phyloP scores from a whole-genome alignment of 2,888 invertebrate genomes.

The Torymus texanus region DNA sequence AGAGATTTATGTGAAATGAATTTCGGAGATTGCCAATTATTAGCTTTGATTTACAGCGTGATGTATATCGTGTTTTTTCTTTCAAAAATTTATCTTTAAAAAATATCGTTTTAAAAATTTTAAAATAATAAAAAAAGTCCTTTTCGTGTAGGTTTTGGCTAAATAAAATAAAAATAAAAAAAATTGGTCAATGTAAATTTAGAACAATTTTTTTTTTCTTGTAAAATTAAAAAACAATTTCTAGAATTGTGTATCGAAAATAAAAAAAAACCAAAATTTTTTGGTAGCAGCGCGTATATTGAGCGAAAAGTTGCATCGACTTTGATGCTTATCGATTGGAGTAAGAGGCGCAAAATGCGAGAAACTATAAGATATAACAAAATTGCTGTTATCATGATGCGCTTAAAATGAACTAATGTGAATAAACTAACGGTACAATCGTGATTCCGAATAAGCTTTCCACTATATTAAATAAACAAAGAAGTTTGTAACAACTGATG shows the following conservation, averaged over 20 bases:
- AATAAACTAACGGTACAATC: constrained; percentile 4
- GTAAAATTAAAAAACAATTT: constrained; percentile 31
- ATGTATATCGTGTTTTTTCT: not conserved
- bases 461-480: constrained; percentile 18
- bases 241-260: constrained; percentile 27
- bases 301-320: constrained; percentile 4
- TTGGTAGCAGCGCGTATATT: constrained; percentile 32
- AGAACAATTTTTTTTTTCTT: constrained; percentile 24
- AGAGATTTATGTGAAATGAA: not conserved
- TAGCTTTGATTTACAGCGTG: constrained; percentile 1
- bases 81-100: not conserved
- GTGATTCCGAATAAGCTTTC: constrained; percentile 21
- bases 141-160: constrained; percentile 1
- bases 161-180: constrained; percentile 17
- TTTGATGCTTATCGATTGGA: constrained; percentile 24
- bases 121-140: constrained; percentile 20
- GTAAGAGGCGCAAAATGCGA: constrained; percentile 10
- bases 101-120: constrained; percentile 13
- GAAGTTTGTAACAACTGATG: constrained; percentile 11
- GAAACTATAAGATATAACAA: not conserved
- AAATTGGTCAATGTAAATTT: constrained; percentile 14
- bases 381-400: constrained; percentile 7
- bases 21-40: constrained; percentile 10
- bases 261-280: constrained; percentile 38
- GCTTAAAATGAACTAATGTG: not conserved